Evolutionary conservation across 2,797 vertebrate species (phyloP), one percentile per base, ranked within the genome.

Genomic region (Loriculus beryllinus): DNA sequence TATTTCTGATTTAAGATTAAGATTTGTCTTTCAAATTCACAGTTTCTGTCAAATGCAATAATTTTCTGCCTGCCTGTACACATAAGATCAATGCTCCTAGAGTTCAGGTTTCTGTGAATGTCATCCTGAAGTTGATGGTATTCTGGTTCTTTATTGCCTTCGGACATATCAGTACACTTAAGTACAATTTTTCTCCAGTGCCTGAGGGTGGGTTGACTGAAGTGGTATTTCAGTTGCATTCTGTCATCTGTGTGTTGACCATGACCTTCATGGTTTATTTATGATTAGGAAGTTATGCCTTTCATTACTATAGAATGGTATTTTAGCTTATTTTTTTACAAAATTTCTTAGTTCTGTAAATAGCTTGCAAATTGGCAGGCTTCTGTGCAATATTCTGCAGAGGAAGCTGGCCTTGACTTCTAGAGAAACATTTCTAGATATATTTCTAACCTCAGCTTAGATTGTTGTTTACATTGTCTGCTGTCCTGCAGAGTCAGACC

Each of bases 251-350:
- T 91, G 72, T 69, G 94, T 88, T 96, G 81, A 91, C 87, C 92
- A 88, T 45, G 89, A 95, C 88, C 95, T 96, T 96, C 95, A 96
- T 92, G 92, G 85, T 95, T 96, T 91, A 96, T 95, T 95, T 94
- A 95, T 95, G 52, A 90, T 84, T 82, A 85, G 62, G 68, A 95
- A 33, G 68, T 93, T 95, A 93, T 92, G 52, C 35, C 70, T 88
- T 74, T 71, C 56, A 62, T 90, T 82, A 52, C 35, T 93, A 70
- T 62, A 79, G 86, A 86, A 76, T 22, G 10, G 37, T 70, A 84
- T 91, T 94, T 90, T 79, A 70, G 47, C 0, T 4, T 51, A 88
- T 70, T 57, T 47, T 43, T 92, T 49, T 28, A 82, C 23, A 82
- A 62, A 88, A 82, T 83, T 37, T 83, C 76, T 78, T 45, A 52